phyloP scores from a whole-genome alignment of 1,140 invertebrate genomes.

The Meloidogyne chitwoodi region DNA sequence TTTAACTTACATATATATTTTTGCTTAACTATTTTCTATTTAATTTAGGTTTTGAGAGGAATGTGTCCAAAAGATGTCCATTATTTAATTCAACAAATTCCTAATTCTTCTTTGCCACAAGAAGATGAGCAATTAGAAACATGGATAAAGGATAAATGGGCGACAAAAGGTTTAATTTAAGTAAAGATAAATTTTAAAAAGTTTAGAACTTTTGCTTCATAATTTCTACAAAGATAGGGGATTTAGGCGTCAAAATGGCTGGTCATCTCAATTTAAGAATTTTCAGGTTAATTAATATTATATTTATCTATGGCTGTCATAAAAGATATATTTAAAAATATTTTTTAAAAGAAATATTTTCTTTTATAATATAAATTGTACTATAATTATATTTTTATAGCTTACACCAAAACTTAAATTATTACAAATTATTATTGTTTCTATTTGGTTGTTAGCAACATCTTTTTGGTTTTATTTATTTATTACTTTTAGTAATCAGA shows the following conservation, averaged over 20 bases:
- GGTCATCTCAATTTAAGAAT: not conserved
- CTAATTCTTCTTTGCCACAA: conserved; percentile 59
- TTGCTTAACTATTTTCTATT: too few relatives aligned
- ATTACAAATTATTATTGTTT: conserved; percentile 39
- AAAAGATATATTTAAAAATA: too few relatives aligned
- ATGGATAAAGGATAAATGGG: conserved; percentile 74
- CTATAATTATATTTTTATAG: conserved; percentile 28
- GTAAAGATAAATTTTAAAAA: conserved; percentile 29
- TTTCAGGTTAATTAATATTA: conserved; percentile 20
- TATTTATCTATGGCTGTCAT: too few relatives aligned
- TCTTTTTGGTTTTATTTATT: conserved; percentile 42
- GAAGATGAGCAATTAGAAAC: conserved; percentile 63
- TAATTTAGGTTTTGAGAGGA: conserved; percentile 61
- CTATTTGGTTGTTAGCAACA: conserved; percentile 37
- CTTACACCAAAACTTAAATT: conserved; percentile 18
- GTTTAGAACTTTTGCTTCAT: not conserved
- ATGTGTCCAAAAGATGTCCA: conserved; percentile 72
- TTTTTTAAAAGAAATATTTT: too few relatives aligned
- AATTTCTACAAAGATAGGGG: conserved; percentile 15
- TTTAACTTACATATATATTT: conserved; percentile 27
- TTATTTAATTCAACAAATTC: conserved; percentile 72
- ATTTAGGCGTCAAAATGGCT: conserved; percentile 3
- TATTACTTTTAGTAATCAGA: conserved; percentile 25
- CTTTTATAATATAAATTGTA: conserved; percentile 22
- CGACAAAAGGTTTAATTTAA: conserved; percentile 69